phyloP scores from a whole-genome alignment of 2,113 vertebrate genomes.

The mouse (Mus musculus) region GRCm39 chr12:96695001-96695500 shows the following conservation, averaged over 20 bases:
- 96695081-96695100: background rate
- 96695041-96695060: background rate
- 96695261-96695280: background rate
- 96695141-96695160: background rate
- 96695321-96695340: background rate
- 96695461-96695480: slow-evolving; percentile 21
- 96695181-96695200: background rate
- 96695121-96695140: background rate
- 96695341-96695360: background rate
- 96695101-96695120: background rate
- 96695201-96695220: background rate
- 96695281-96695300: background rate
- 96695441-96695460: background rate
- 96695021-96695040: background rate
- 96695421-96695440: background rate
- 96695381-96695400: background rate
- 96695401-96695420: background rate
- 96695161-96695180: slow-evolving; percentile 24
- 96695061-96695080: background rate
- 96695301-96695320: background rate
- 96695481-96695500: background rate
- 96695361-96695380: background rate
- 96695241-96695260: background rate
- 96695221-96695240: background rate
- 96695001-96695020: background rate